A percentile compares a stretch with the other conserved stretches of the same genome.
phyloP scores from a whole-genome alignment of 2,113 vertebrate genomes.

The Hystrix cristata region DNA sequence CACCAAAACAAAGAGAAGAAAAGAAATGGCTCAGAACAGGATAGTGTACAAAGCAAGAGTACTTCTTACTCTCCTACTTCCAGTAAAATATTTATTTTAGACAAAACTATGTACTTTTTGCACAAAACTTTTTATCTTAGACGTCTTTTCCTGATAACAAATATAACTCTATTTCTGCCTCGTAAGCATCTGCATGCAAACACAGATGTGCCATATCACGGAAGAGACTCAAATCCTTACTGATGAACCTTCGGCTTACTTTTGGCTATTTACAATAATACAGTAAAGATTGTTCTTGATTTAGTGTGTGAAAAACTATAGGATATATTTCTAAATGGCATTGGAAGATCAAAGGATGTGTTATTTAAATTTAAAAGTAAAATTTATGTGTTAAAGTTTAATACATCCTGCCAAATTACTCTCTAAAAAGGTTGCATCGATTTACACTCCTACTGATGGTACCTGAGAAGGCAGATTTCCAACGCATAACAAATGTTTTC shows the following conservation, averaged over 20 bases:
- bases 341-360: slow-evolving; percentile 66
- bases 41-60: background rate
- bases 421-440: slow-evolving; percentile 65
- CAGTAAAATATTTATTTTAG: slow-evolving; percentile 58
- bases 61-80: background rate
- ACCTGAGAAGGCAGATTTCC: background rate
- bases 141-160: background rate
- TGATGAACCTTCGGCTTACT: background rate
- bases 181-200: background rate
- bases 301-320: slow-evolving; percentile 6
- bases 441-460: background rate
- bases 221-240: background rate
- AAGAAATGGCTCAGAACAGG: background rate
- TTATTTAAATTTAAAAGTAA: slow-evolving; percentile 75
- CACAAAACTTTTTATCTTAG: background rate
- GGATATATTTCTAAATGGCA: slow-evolving; percentile 49
- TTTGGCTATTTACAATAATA: slow-evolving; percentile 21
- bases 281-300: background rate
- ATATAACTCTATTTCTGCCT: background rate
- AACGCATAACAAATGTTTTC: slow-evolving; percentile 6
- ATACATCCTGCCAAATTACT: slow-evolving; percentile 62
- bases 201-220: background rate
- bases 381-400: slow-evolving; percentile 61
- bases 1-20: background rate
- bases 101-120: background rate